Conservation (phyloP, 2,797 vertebrate genomes). For the Siniperca obscura region DNA sequence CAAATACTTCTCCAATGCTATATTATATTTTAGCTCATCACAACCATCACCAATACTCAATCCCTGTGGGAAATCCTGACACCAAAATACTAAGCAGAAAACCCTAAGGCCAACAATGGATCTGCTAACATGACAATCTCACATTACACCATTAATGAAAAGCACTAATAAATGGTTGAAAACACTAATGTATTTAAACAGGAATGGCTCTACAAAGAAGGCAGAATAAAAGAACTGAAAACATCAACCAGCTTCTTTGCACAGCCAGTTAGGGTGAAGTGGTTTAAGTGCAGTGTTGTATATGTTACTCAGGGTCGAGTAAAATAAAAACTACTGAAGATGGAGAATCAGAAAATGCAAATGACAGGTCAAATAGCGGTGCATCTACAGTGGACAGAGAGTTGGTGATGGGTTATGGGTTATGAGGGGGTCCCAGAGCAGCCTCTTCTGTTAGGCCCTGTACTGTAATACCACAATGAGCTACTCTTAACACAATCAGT, state of each 20-base stretch:
- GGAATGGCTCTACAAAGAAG: conserved; percentile 19
- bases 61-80: not conserved
- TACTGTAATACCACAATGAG: conserved; percentile 11
- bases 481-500: not conserved
- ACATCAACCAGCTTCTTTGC: conserved; percentile 20
- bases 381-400: conserved; percentile 72
- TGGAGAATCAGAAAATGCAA: conserved; percentile 62
- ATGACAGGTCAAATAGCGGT: conserved; percentile 64
- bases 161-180: not conserved
- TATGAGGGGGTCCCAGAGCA: conserved; percentile 83
- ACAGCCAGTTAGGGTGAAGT: conserved; percentile 36
- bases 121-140: not conserved
- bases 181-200: conserved; percentile 13
- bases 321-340: conserved; percentile 52
- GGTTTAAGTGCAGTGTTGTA: conserved; percentile 29
- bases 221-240: conserved; percentile 28
- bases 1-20: not conserved
- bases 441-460: conserved; percentile 77
- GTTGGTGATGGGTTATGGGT: conserved; percentile 82
- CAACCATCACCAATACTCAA: conserved; percentile 4
- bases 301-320: conserved; percentile 12
- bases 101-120: not conserved
- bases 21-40: conserved; percentile 1
- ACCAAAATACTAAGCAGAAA: conserved; percentile 16
- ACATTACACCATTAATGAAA: not conserved